Conservation (phyloP, 2,888 invertebrate species). For the Polyommatus iphigenia region DNA sequence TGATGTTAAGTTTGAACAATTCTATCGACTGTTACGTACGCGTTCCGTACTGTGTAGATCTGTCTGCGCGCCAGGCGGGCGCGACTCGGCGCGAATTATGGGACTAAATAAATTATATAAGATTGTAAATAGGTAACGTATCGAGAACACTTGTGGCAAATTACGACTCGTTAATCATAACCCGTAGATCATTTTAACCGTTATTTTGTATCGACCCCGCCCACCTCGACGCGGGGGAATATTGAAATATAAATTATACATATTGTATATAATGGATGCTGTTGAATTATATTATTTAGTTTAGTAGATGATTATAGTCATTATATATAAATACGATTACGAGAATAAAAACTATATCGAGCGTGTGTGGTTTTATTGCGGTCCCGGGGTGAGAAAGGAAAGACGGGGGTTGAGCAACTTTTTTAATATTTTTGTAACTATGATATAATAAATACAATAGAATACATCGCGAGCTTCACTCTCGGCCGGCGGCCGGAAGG, state of each 20-base stretch:
- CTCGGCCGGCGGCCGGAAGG: constrained; percentile 65
- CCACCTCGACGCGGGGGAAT: constrained; percentile 37
- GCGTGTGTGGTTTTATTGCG: constrained; percentile 42
- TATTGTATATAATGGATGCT: constrained; percentile 78
- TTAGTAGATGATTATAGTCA: constrained; percentile 78
- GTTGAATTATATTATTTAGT: constrained; percentile 80
- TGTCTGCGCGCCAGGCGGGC: constrained; percentile 40
- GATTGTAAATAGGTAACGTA: constrained; percentile 73
- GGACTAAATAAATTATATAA: constrained; percentile 75
- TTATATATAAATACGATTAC: constrained; percentile 71
- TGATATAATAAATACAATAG: constrained; percentile 73
- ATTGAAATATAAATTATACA: constrained; percentile 67
- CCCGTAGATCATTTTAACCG: constrained; percentile 63
- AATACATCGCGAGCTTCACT: constrained; percentile 74
- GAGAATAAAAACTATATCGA: constrained; percentile 77
- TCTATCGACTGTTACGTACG: constrained; percentile 57
- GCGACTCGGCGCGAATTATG: constrained; percentile 70
- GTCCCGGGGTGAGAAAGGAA: constrained; percentile 41
- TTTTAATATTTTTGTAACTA: constrained; percentile 74
- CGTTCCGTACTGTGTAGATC: neutral
- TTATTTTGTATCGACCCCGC: constrained; percentile 60
- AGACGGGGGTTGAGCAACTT: constrained; percentile 67
- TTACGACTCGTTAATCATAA: constrained; percentile 71
- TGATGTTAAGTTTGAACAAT: constrained; percentile 65
- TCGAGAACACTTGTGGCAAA: constrained; percentile 72